phyloP scores from a whole-genome alignment of 2,113 vertebrate genomes.

The Oryzias curvinotus region DNA sequence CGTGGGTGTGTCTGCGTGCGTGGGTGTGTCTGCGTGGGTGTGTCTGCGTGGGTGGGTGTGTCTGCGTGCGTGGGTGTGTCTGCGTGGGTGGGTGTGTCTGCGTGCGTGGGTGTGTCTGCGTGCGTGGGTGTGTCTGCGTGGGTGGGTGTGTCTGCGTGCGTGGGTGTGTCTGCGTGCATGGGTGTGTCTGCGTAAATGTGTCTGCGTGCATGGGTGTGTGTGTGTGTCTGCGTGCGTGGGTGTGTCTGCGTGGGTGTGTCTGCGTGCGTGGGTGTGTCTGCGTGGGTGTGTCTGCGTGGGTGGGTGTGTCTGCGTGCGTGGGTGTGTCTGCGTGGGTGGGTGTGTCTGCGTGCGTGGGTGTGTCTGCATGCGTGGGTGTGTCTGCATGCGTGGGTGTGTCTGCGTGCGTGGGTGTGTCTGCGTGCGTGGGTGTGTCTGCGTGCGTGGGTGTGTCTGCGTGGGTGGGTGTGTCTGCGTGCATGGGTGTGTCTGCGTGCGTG shows the following conservation, averaged over 20 bases:
- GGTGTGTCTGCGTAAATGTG: neutral
- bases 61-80: constrained; percentile 1
- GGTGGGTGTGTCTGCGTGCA: too few species aligned
- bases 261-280: neutral
- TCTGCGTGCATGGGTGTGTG: neutral
- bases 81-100: too few species aligned
- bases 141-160: too few species aligned
- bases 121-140: too few species aligned
- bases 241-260: neutral
- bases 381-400: constrained; percentile 1
- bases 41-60: neutral
- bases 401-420: neutral
- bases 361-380: neutral
- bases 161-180: too few species aligned
- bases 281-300: neutral
- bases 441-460: too few species aligned
- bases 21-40: neutral
- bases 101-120: neutral
- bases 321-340: too few species aligned
- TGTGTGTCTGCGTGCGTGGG: neutral
- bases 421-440: neutral
- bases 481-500: neutral
- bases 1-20: neutral
- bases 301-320: neutral
- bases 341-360: neutral